Percentiles rank a stretch among this genome's conserved stretches.
Evolutionary conservation across 2,113 vertebrate species (phyloP).

Genomic region (Notothenia coriiceps): DNA sequence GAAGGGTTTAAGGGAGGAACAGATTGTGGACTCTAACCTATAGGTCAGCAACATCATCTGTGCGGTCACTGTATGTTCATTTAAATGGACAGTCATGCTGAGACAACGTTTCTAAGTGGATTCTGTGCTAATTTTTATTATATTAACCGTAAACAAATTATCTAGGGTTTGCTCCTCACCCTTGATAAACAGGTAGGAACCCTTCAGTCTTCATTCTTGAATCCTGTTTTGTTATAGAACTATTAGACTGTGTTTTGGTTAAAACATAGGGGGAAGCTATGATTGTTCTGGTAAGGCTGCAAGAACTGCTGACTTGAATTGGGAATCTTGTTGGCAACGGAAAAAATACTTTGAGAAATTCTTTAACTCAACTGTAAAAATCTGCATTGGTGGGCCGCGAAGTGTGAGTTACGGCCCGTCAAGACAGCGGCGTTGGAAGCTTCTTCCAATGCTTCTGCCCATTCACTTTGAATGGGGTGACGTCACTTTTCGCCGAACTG

Average conservation of each 20-base stretch:
- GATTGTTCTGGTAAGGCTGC: not conserved
- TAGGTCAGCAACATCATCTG: not conserved
- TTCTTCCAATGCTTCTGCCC: too few species aligned
- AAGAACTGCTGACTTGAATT: not conserved
- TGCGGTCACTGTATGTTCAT: not conserved
- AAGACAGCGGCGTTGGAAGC: too few species aligned
- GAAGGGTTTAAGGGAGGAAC: not conserved
- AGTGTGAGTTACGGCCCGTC: not conserved
- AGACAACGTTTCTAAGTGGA: not conserved
- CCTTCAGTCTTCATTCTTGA: not conserved
- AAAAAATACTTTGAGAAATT: not conserved
- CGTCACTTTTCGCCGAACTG: too few species aligned
- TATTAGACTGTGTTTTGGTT: not conserved
- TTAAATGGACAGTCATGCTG: not conserved
- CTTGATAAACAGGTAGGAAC: not conserved
- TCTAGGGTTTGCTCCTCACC: not conserved
- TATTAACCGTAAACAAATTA: not conserved
- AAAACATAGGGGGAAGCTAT: not conserved
- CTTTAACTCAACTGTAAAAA: not conserved
- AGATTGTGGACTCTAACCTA: not conserved
- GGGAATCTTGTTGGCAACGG: not conserved
- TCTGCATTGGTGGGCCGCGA: not conserved
- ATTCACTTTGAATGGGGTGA: too few species aligned
- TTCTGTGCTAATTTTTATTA: not conserved
- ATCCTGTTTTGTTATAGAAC: constrained; percentile 2